phyloP scores from a whole-genome alignment of 2,113 vertebrate genomes.

The Chascanopsetta lugubris region DNA sequence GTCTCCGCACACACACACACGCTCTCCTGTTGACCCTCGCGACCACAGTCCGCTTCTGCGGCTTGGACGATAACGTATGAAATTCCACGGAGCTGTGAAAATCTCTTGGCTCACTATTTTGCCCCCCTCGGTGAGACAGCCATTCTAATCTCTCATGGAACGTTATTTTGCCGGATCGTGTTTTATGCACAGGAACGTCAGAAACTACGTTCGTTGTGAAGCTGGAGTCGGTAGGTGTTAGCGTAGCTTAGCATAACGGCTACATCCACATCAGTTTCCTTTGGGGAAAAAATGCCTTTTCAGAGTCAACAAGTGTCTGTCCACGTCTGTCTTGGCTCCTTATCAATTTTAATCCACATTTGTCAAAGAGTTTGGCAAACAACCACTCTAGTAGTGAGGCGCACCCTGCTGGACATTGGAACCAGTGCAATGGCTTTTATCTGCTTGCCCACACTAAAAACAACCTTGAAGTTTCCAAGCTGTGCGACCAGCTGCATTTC shows the following conservation, averaged over 20 bases:
- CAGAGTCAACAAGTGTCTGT: too few relatives aligned
- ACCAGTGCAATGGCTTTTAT: too few relatives aligned
- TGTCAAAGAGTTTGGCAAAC: too few relatives aligned
- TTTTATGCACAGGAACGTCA: neutral
- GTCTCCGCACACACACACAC: neutral
- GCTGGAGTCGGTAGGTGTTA: neutral
- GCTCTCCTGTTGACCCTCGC: neutral
- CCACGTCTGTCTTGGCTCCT: too few relatives aligned
- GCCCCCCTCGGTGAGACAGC: too few relatives aligned
- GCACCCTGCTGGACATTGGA: too few relatives aligned
- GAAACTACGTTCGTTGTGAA: neutral
- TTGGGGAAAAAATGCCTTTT: too few relatives aligned
- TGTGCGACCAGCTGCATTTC: too few relatives aligned
- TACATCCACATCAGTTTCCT: neutral
- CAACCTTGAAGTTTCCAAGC: too few relatives aligned
- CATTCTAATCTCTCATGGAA: neutral
- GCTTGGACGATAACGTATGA: constrained; percentile 2
- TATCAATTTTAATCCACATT: too few relatives aligned
- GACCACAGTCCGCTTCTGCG: constrained; percentile 4
- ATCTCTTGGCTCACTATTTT: neutral
- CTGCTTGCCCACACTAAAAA: too few relatives aligned
- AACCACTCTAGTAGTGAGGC: too few relatives aligned
- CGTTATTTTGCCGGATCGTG: neutral
- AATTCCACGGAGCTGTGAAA: neutral
- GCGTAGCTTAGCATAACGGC: constrained; percentile 1